Evolutionary conservation across 2,113 vertebrate genomes (phyloP).

Genomic region (Gymnarchus niloticus): DNA sequence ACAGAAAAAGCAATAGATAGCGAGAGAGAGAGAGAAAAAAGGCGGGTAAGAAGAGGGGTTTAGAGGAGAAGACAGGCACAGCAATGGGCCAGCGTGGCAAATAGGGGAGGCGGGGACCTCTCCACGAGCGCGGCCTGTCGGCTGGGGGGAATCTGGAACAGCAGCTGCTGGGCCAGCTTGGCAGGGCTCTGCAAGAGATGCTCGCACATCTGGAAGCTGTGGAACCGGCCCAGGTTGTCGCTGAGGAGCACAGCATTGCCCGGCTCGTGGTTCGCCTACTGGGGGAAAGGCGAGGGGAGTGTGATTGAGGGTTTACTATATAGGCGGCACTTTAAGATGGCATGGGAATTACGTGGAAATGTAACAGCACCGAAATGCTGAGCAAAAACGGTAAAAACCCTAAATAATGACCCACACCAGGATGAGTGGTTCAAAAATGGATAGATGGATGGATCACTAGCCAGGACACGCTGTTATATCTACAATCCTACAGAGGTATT

Average conservation of each 20-base stretch:
- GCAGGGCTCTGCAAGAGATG: conserved; percentile 73
- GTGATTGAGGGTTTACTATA: neutral
- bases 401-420: too few species aligned
- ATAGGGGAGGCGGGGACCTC: conserved; percentile 52
- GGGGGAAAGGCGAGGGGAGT: neutral
- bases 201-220: conserved; percentile 86
- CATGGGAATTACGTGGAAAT: neutral
- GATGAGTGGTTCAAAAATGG: neutral
- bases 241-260: conserved; percentile 74
- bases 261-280: conserved; percentile 77
- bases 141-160: conserved; percentile 81
- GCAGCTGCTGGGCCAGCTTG: conserved; percentile 79
- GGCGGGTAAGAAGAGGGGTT: neutral
- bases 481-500: neutral
- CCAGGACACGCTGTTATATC: neutral
- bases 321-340: neutral
- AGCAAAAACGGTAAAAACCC: neutral
- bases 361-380: neutral
- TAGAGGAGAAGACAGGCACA: too few species aligned
- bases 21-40: neutral
- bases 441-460: neutral
- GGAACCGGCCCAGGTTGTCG: conserved; percentile 89
- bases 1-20: neutral
- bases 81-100: neutral
- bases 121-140: conserved; percentile 79